phyloP scores from a whole-genome alignment of 2,888 invertebrate species.

The Deroplatys truncata region DNA sequence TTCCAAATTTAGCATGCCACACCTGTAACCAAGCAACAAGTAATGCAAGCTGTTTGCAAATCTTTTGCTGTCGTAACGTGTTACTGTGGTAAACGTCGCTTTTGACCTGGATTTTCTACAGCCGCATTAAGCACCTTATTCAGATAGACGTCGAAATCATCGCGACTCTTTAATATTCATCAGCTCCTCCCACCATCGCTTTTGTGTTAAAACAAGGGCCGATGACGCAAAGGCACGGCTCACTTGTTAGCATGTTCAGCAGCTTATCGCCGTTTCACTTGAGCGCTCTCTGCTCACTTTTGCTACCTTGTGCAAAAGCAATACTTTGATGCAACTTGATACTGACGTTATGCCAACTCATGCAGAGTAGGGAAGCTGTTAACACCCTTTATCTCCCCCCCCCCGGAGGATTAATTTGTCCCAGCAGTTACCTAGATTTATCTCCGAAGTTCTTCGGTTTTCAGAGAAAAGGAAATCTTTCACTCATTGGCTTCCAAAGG shows the following conservation, averaged over 20 bases:
- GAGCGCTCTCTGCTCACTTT: neutral
- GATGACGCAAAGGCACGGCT: neutral
- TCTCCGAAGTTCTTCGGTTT: too few relatives aligned
- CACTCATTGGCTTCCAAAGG: too few relatives aligned
- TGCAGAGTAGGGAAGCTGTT: neutral
- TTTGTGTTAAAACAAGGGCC: neutral
- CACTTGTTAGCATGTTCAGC: neutral
- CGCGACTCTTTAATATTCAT: neutral
- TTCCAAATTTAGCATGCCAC: too few relatives aligned
- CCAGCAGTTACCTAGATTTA: too few relatives aligned
- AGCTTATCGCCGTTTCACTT: neutral
- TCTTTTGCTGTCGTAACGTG: too few relatives aligned
- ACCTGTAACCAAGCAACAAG: too few relatives aligned
- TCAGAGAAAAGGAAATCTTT: too few relatives aligned
- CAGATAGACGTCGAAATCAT: neutral
- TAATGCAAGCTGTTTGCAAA: too few relatives aligned
- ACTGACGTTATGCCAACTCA: neutral
- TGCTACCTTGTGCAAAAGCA: neutral
- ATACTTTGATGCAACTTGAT: neutral
- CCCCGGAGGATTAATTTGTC: neutral
- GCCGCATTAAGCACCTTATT: neutral
- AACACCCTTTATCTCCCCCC: neutral
- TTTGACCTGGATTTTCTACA: neutral
- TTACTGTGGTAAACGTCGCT: neutral
- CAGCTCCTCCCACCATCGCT: neutral